Evolutionary conservation across 2,113 vertebrate genomes (phyloP), one percentile per base, ranked within the genome.

Genomic region (Thamnaconus septentrionalis): DNA sequence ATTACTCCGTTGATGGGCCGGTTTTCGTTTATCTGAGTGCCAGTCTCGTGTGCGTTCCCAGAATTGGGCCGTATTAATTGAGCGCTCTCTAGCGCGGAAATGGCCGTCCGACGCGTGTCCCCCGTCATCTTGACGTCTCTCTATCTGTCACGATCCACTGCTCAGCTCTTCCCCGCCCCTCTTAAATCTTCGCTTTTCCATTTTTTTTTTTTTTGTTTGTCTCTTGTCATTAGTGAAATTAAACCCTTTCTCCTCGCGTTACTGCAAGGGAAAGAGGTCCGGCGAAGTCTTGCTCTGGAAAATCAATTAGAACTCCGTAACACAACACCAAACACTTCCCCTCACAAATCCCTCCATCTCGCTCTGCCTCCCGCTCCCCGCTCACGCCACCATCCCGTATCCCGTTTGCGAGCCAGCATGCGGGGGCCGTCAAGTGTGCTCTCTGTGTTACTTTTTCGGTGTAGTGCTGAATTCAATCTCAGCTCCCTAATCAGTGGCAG

Each of bases 251-350:
- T 73, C 59, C 50, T 69, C 52, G 11, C 69, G 73, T 77, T 75
- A 82, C 63, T 41, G 65, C 64, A 47, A 31, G 18, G 18, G 64
- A 75, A 78, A 72, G 11, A 53, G 80, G 79, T 83, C 74, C 79
- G 61, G 50, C 71, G 65, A 77, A 86, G 85, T 80, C 64, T 76
- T 78, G 64, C 57, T 50, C 79, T 77, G 75, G 85, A 89, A 89
- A 89, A 89, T 89, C 87, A 85, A 90, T 90, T 87, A 89, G 69
- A 59, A 72, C 74, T 69, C 67, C 68, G 82, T 76, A 87, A 85
- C 67, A 73, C 65, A 77, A 89, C 79, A 66, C 71, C 4, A 43
- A 67, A 64, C 71, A 74, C 78, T 80, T 82, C 64, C 81, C 66
- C 82, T 56, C 58, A 70, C 66, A 66, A 31, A 31, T 31, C 72